Base-by-base conservation (phyloP, 2,888 invertebrate genomes). In the Ischnura elegans region DNA sequence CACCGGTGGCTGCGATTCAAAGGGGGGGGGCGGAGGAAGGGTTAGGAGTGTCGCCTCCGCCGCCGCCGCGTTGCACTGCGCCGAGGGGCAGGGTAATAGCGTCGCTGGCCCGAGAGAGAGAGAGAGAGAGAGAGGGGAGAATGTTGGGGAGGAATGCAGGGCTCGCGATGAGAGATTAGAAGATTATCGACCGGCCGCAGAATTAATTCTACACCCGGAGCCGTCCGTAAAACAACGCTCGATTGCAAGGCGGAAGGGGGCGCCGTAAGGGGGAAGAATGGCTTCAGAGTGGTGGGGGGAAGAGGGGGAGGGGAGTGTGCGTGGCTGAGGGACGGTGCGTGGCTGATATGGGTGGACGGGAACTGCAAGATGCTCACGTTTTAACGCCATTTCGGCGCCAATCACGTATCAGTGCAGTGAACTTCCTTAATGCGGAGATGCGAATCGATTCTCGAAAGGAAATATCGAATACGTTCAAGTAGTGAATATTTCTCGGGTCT, bases 141-240 rank as follows among this genome's bases (percentile, higher is more conserved):
- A n/a, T n/a, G n/a, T n/a, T n/a, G n/a, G n/a, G n/a, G n/a, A n/a
- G n/a, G n/a, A n/a, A n/a, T n/a, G n/a, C n/a, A 61, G 90, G 90
- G n/a, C 43, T 21, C 43, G 90, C 43, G n/a, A 61, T 43, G 90
- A 90, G 90, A 61, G 90, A 90, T 90, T 90, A 90, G 90, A 90
- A 61, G 61, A 90, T 90, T 90, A 90, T 90, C 90, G 90, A 90
- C 90, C 90, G 55, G 46, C 87, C 87, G 55, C 90, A 90, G 90
- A 61, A 61, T 90, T 90, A 90, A 90, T 90, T 90, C 90, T 61
- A 90, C 90, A 87, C 87, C 87, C 66, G 21, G 87, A 87, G 87
- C 55, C 87, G 51, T 87, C 87, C 42, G 90, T 90, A n/a, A 61
- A 90, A 90, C 90, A 90, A 90, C 61, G 61, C 61, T 61, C 55